Percentiles rank a stretch among this genome's conserved stretches.
These are phyloP conservation scores for Andrena marginata DNA, from an alignment of 2,888 invertebrate species.

Conservation along the genomic window DNA sequence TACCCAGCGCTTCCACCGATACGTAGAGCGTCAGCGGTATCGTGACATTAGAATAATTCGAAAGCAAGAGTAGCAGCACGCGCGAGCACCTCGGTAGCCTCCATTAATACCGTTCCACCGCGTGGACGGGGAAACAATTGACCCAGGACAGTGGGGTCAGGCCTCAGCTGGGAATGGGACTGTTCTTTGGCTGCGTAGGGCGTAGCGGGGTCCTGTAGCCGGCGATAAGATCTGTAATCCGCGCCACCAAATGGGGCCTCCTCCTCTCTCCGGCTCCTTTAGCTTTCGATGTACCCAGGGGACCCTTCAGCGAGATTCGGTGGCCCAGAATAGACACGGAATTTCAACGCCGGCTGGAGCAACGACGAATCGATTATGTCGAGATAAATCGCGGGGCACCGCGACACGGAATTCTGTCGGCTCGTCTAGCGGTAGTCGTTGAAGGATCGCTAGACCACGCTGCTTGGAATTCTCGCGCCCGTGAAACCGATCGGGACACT, in stretches of 20 bases:
- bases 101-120: constrained; percentile 69
- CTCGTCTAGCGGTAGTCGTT: constrained; percentile 26
- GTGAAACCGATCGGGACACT: constrained; percentile 23
- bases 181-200: constrained; percentile 54
- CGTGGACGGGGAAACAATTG: constrained; percentile 59
- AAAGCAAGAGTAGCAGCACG: constrained; percentile 62
- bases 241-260: constrained; percentile 45
- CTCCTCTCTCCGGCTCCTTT: constrained; percentile 21
- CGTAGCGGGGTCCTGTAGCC: constrained; percentile 52
- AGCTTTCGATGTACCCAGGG: constrained; percentile 34
- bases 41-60: constrained; percentile 73
- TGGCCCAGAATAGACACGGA: constrained; percentile 40
- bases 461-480: constrained; percentile 19
- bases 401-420: constrained; percentile 47
- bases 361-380: constrained; percentile 57
- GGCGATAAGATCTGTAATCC: constrained; percentile 73
- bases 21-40: constrained; percentile 44
- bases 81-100: constrained; percentile 69
- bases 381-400: constrained; percentile 54
- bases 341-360: constrained; percentile 47
- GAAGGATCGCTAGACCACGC: neutral
- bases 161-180: constrained; percentile 33
- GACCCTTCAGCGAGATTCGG: constrained; percentile 48
- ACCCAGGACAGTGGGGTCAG: constrained; percentile 28
- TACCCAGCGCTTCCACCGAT: constrained; percentile 11